Conservation (phyloP, 1,140 invertebrate genomes). For the Mesaphorura yosii region DNA sequence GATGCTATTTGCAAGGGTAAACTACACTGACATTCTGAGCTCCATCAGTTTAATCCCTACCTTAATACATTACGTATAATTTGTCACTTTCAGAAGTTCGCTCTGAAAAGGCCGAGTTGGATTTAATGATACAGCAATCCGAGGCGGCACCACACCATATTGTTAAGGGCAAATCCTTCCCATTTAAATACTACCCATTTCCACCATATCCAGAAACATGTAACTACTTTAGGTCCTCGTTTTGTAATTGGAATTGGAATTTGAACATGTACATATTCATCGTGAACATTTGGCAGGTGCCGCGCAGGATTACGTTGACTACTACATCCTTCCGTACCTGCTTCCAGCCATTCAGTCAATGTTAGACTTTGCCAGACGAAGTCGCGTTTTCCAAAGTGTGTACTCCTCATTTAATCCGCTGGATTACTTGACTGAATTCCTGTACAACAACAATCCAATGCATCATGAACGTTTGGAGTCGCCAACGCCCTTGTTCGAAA, state of each 20-base stretch:
- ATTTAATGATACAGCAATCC: slow-evolving; percentile 3
- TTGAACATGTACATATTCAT: not conserved
- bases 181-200: not conserved
- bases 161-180: not conserved
- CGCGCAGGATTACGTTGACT: slow-evolving; percentile 18
- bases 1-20: no score
- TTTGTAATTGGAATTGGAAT: not conserved
- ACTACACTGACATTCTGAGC: no score
- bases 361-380: slow-evolving; percentile 8
- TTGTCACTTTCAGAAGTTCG: slow-evolving; percentile 10
- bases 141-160: not conserved
- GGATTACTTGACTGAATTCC: slow-evolving; percentile 22
- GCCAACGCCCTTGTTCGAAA: slow-evolving; percentile 6
- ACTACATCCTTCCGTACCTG: slow-evolving; percentile 18
- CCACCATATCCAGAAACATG: not conserved
- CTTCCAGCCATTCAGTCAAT: slow-evolving; percentile 18
- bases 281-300: not conserved
- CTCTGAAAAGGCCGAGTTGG: slow-evolving; percentile 4
- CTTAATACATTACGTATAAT: no score
- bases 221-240: not conserved
- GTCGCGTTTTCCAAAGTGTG: slow-evolving; percentile 15
- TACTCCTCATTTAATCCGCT: slow-evolving; percentile 17
- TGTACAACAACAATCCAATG: slow-evolving; percentile 22
- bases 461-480: slow-evolving; percentile 7
- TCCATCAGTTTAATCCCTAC: no score